A percentile compares a stretch with the other conserved stretches of the same genome.
phyloP scores from a whole-genome alignment of 2,888 invertebrate species.

The Xanthorhoe designata region DNA sequence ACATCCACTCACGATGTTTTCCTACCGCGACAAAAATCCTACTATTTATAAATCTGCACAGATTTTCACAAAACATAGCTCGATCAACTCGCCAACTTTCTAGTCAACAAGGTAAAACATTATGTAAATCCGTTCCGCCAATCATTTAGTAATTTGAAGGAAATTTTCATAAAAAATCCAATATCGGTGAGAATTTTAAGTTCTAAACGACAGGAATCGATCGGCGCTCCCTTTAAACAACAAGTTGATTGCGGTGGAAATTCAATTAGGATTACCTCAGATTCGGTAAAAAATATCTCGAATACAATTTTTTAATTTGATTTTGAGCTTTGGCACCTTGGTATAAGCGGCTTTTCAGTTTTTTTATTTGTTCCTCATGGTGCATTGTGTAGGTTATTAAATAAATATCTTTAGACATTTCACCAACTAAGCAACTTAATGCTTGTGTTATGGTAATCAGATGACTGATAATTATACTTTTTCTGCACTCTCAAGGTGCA shows the following conservation, averaged over 20 bases:
- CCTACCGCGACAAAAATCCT: background rate
- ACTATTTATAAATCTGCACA: background rate
- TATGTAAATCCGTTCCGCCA: conserved; percentile 16
- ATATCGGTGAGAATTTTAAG: conserved; percentile 33
- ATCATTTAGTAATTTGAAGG: conserved; percentile 14
- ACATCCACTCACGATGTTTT: no score
- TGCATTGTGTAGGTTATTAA: background rate
- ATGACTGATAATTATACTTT: no score
- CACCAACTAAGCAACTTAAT: no score
- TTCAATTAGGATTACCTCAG: conserved; percentile 60
- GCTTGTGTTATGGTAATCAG: no score
- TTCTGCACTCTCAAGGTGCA: no score
- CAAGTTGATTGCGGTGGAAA: conserved; percentile 56
- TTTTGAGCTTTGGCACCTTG: conserved; percentile 22
- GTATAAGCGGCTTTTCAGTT: conserved; percentile 15
- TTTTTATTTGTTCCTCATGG: conserved; percentile 11
- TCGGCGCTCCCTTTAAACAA: conserved; percentile 46
- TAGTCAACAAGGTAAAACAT: conserved; percentile 2
- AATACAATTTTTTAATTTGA: conserved; percentile 37
- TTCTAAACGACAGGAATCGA: conserved; percentile 45
- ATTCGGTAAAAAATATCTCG: conserved; percentile 49
- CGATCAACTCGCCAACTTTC: background rate
- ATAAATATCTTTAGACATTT: background rate
- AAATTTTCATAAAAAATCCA: conserved; percentile 30
- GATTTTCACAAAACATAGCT: background rate